Evolutionary conservation across 1,140 invertebrate species (phyloP), one percentile per base, ranked within the genome.

Genomic region (Trichonephila clavipes): DNA sequence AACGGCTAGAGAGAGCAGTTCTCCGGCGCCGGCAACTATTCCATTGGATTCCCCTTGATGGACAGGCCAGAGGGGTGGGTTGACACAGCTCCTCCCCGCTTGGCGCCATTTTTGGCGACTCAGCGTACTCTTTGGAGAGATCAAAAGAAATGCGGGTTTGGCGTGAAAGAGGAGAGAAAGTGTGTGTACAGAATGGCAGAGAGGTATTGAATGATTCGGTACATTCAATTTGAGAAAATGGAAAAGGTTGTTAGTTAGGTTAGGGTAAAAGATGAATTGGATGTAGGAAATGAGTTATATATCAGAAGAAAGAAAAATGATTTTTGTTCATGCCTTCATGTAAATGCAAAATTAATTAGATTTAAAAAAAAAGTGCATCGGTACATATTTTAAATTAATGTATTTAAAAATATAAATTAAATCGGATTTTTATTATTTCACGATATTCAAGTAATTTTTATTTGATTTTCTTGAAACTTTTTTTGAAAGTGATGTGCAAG

Each of bases 21-120:
- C 19, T 18, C 16, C 87, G 87, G 87, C 87, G 87, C 87, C 87
- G 62, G 28, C 8, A 40, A 24, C 87, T 40, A 40, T 51, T 88
- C 34, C 87, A 69, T n/a, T 88, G 87, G 64, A 51, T 88, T 88
- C 28, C 64, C 24, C 19, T 88, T 88, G 87, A 88, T 72, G 62
- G 87, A 88, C 87, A 72, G 87, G n/a, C 19, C 19, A 40, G 72
- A 40, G 18, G 72, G 82, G 82, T 58, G 82, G 82, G 51, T 58
- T 19, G 58, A 59, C 21, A 85, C n/a, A 14, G 10, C 82, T 85
- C 82, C 82, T 51, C 82, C 82, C 64, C 34, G 6, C 40, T 40
- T 21, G n/a, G n/a, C 62, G 21, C 64, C 64, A 61, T 58, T n/a
- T 34, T 88, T 44, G 62, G 40, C 59, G 87, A 61, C 28, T 28